Conservation (phyloP, 2,888 invertebrate species). For the Mylabris sibirica region DNA sequence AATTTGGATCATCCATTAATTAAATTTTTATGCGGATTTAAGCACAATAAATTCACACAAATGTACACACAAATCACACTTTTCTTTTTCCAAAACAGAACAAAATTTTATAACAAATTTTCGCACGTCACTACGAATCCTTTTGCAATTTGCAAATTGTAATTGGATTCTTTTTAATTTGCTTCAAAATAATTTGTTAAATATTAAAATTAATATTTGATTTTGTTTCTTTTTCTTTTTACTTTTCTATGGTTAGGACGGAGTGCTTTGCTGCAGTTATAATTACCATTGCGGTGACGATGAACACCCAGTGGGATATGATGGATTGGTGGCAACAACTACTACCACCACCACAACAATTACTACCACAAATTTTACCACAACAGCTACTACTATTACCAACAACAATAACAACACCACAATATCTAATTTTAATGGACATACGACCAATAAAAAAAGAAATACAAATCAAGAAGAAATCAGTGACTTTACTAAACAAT, state of each 20-base stretch:
- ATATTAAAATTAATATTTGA: neutral
- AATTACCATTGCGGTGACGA: constrained; percentile 61
- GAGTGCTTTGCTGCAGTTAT: constrained; percentile 62
- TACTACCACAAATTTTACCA: neutral
- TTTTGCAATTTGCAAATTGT: constrained; percentile 31
- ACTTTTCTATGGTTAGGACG: constrained; percentile 51
- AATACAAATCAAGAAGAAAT: constrained; percentile 27
- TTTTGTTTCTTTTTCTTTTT: constrained; percentile 1
- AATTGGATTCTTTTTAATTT: constrained; percentile 23
- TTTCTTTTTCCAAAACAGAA: neutral
- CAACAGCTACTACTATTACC: constrained; percentile 32
- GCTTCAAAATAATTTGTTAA: neutral
- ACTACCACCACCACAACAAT: constrained; percentile 39
- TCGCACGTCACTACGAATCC: constrained; percentile 24
- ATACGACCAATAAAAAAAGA: constrained; percentile 8
- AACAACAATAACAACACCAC: constrained; percentile 18
- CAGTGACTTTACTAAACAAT: constrained; percentile 56
- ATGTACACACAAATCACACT: neutral
- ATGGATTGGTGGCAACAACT: constrained; percentile 56
- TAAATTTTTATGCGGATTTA: neutral
- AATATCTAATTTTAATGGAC: constrained; percentile 36
- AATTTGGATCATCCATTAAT: constrained; percentile 30
- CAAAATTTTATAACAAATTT: neutral
- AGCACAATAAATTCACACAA: constrained; percentile 15
- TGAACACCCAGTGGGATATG: constrained; percentile 59